Evolutionary conservation across 2,888 invertebrate genomes (phyloP), one percentile per base, ranked within the genome.

Genomic region (Drosophila melanosoma): DNA sequence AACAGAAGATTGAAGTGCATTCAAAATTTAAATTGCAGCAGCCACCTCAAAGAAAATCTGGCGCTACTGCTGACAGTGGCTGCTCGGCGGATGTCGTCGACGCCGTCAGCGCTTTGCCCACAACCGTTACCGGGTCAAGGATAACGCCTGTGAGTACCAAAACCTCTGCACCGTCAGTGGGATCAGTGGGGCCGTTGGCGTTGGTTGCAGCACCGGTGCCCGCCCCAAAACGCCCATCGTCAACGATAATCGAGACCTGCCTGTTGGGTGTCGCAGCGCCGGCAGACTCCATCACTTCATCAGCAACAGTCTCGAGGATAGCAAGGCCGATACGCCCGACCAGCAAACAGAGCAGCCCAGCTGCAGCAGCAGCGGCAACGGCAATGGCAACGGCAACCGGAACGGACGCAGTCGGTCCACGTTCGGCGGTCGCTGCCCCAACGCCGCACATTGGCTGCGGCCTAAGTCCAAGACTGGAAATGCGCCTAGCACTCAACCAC

Each of bases 401-500:
- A 45, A 11, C 38, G 48, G 64, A 45, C 52, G 69, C 83, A 93
- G 74, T 42, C 79, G 77, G 26, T 78, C 84, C 59, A 42, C 79
- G 63, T 64, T 81, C 75, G 49, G 69, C 11, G 77, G 83, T n/a
- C 74, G 86, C 67, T 91, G 90, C 69, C 88, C 86, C 75, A 79
- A 62, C 40, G 82, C 87, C 79, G 74, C 83, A 75, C 86, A 85
- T 73, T 92, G 93, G 92, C 75, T 92, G 91, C 90, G 92, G 91
- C 73, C 94, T 95, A 94, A 95, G 94, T 93, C 95, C 95, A 90
- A 95, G 95, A 84, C 94, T 95, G 93, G 95, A 95, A 94, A 95
- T 95, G 95, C 94, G 95, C 69, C 93, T 95, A 91, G 95, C 95
- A 15, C 93, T 95, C 93, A 93, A 94, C 91, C 93, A 94, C 93